A percentile compares a stretch with the other conserved stretches of the same genome.
phyloP scores from a whole-genome alignment of 2,888 invertebrate genomes.

The Drosophila phalerata region DNA sequence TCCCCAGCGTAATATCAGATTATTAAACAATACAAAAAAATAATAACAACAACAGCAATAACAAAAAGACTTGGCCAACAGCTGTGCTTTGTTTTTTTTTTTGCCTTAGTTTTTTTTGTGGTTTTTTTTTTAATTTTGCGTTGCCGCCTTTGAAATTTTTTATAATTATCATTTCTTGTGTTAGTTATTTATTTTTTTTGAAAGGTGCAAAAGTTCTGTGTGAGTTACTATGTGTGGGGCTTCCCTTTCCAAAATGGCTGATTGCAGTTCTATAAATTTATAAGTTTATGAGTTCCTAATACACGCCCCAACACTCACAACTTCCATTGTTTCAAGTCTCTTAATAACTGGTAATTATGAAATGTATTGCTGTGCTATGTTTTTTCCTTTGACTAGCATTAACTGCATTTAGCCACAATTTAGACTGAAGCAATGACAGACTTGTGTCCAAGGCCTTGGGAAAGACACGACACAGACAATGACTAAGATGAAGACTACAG shows the following conservation, averaged over 20 bases:
- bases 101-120: slow-evolving; percentile 32
- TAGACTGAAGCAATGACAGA: slow-evolving; percentile 61
- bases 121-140: slow-evolving; percentile 40
- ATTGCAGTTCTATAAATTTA: slow-evolving; percentile 27
- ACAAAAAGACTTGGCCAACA: slow-evolving; percentile 40
- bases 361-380: slow-evolving; percentile 41
- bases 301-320: slow-evolving; percentile 19
- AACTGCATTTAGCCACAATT: slow-evolving; percentile 71
- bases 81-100: slow-evolving; percentile 51
- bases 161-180: slow-evolving; percentile 54
- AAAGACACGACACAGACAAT: slow-evolving; percentile 48
- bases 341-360: slow-evolving; percentile 70
- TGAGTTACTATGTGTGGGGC: slow-evolving; percentile 12
- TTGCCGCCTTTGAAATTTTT: slow-evolving; percentile 58
- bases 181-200: slow-evolving; percentile 42
- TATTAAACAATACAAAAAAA: slow-evolving; percentile 58
- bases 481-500: slow-evolving; percentile 44
- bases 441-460: slow-evolving; percentile 62
- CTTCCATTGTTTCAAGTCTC: slow-evolving; percentile 41
- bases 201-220: slow-evolving; percentile 64
- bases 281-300: slow-evolving; percentile 13
- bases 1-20: slow-evolving; percentile 62
- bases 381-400: slow-evolving; percentile 31
- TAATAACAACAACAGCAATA: slow-evolving; percentile 36
- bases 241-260: slow-evolving; percentile 45